Conservation (phyloP, 2,797 vertebrate species). For the Amphiprion clarkii region DNA sequence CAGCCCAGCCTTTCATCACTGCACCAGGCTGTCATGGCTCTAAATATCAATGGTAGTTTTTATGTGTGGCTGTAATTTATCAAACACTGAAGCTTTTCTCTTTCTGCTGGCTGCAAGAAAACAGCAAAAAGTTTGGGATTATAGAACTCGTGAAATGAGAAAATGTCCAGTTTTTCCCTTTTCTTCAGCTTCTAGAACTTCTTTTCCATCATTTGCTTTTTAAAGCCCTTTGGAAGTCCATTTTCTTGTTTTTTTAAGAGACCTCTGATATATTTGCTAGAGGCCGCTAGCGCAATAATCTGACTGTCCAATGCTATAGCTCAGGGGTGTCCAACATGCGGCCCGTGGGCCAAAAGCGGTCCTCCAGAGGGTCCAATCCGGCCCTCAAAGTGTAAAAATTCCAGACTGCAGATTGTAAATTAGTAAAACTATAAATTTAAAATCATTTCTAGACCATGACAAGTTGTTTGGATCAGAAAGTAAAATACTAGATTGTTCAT, state of each 20-base stretch:
- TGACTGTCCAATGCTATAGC: constrained; percentile 44
- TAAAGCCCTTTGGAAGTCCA: constrained; percentile 17
- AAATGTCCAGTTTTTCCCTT: background rate
- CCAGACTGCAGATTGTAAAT: too few species aligned
- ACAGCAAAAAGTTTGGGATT: constrained; percentile 24
- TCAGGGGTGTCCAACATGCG: constrained; percentile 23
- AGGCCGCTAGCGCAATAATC: constrained; percentile 39
- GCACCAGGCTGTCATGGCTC: constrained; percentile 65
- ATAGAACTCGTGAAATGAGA: background rate
- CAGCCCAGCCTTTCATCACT: constrained; percentile 69
- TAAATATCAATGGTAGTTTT: constrained; percentile 77
- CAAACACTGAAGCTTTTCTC: constrained; percentile 27
- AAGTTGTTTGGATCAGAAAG: too few species aligned
- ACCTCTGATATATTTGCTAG: constrained; percentile 25
- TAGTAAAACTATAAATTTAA: too few species aligned
- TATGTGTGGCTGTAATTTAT: constrained; percentile 65
- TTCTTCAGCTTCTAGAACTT: constrained; percentile 27
- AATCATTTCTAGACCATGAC: too few species aligned
- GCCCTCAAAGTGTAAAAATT: too few species aligned
- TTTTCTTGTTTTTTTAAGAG: constrained; percentile 11
- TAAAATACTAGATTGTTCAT: too few species aligned
- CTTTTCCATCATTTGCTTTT: constrained; percentile 21
- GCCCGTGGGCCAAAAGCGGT: too few species aligned
- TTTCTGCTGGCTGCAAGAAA: constrained; percentile 3
- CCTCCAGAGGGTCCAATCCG: too few species aligned